These are phyloP conservation scores for Parthenolecanium corni DNA, from an alignment of 2,888 invertebrate species.

Conservation along the genomic window DNA sequence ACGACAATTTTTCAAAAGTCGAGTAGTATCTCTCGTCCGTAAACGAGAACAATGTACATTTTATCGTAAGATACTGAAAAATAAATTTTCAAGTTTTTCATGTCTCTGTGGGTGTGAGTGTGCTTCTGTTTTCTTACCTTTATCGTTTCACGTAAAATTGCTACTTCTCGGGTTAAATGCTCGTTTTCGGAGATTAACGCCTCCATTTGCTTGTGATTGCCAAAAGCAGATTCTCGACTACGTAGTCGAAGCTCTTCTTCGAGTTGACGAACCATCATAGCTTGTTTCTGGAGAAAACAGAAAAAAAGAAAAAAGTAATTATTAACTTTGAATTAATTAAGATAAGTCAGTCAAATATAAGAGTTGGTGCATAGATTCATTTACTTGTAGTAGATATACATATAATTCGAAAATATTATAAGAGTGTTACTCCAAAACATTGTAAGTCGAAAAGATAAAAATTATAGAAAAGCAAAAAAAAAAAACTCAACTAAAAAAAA, in stretches of 20 bases:
- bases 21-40: not conserved
- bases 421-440: too few species aligned
- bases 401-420: too few species aligned
- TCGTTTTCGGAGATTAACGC: slow-evolving; percentile 86
- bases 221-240: slow-evolving; percentile 79
- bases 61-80: not conserved
- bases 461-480: too few species aligned
- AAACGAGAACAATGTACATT: not conserved
- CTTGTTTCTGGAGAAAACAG: slow-evolving; percentile 67
- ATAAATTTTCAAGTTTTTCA: not conserved
- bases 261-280: slow-evolving; percentile 81
- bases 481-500: too few species aligned
- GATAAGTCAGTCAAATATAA: too few species aligned
- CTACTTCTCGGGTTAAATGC: slow-evolving; percentile 83
- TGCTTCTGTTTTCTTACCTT: slow-evolving; percentile 62
- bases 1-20: not conserved
- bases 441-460: too few species aligned
- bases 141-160: slow-evolving; percentile 83
- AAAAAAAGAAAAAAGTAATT: slow-evolving; percentile 32
- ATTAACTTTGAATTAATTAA: too few species aligned
- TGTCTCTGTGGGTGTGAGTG: too few species aligned
- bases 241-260: slow-evolving; percentile 83
- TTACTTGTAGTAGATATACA: too few species aligned
- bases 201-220: slow-evolving; percentile 86
- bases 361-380: too few species aligned